Conservation (phyloP, 2,888 invertebrate genomes). For the Epirrhoe alternata region DNA sequence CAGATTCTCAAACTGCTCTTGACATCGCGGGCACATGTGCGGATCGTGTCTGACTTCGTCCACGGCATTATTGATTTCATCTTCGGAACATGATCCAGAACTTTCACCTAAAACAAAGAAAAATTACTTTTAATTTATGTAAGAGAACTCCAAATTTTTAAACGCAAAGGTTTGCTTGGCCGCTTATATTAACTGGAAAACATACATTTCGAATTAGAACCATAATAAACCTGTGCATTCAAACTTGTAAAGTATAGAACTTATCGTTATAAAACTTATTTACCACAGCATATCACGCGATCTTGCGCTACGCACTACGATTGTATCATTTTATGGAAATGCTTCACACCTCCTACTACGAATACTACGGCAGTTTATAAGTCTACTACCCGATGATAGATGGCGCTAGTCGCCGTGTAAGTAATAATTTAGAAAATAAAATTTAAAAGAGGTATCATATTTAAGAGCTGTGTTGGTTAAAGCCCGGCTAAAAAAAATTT, state of each 20-base stretch:
- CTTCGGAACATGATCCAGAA: constrained; percentile 88
- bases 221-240: not conserved
- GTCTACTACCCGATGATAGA: constrained; percentile 68
- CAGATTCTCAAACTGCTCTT: constrained; percentile 87
- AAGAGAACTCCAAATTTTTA: not conserved
- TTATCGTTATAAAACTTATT: constrained; percentile 1
- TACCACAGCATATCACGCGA: constrained; percentile 34
- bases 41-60: constrained; percentile 79
- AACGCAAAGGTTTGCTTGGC: not conserved
- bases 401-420: constrained; percentile 60
- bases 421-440: no score
- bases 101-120: constrained; percentile 87
- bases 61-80: constrained; percentile 81
- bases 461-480: no score
- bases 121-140: constrained; percentile 22
- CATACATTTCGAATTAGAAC: not conserved
- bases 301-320: constrained; percentile 1
- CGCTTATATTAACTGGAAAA: not conserved
- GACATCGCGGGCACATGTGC: constrained; percentile 87
- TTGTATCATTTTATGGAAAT: not conserved
- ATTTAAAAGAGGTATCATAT: no score
- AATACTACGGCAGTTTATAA: constrained; percentile 8
- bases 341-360: not conserved
- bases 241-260: not conserved
- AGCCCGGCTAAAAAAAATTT: no score